phyloP scores from a whole-genome alignment of 2,888 invertebrate genomes.

The Julus scandinavius region DNA sequence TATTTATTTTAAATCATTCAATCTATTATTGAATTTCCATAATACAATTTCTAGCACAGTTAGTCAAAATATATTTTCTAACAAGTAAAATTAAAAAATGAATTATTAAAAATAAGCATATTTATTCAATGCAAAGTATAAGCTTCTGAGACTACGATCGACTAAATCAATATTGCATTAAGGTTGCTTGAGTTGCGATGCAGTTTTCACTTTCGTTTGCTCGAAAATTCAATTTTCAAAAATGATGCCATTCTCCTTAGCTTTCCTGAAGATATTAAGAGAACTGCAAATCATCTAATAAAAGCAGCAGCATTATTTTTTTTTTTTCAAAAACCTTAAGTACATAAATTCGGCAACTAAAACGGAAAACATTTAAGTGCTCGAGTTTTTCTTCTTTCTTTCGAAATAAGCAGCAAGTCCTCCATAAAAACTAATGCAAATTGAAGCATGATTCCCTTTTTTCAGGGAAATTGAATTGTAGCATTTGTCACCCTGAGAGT shows the following conservation, averaged over 20 bases:
- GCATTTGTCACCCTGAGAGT: constrained; percentile 6
- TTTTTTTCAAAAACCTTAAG: neutral
- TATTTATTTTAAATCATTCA: too few species aligned
- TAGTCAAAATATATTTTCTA: neutral
- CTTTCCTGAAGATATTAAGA: neutral
- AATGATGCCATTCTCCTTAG: neutral
- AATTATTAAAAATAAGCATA: neutral
- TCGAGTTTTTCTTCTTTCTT: neutral
- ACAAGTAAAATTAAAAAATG: neutral
- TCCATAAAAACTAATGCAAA: constrained; percentile 33
- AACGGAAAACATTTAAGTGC: constrained; percentile 42
- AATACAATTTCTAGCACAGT: too few species aligned
- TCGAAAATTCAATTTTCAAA: constrained; percentile 31
- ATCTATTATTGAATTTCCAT: too few species aligned
- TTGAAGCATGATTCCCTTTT: constrained; percentile 39
- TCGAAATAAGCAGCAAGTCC: neutral
- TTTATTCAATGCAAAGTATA: neutral
- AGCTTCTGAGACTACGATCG: neutral
- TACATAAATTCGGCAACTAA: constrained; percentile 36
- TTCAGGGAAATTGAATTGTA: constrained; percentile 31
- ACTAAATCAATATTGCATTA: constrained; percentile 26
- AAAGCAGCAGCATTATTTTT: neutral
- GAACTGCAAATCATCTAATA: constrained; percentile 26
- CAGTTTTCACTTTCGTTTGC: neutral
- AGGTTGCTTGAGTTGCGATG: neutral